Percentiles rank a stretch among this genome's conserved stretches.
These are phyloP conservation scores for Notolabrus celidotus DNA, from an alignment of 2,797 vertebrate genomes.

Conservation along the genomic window DNA sequence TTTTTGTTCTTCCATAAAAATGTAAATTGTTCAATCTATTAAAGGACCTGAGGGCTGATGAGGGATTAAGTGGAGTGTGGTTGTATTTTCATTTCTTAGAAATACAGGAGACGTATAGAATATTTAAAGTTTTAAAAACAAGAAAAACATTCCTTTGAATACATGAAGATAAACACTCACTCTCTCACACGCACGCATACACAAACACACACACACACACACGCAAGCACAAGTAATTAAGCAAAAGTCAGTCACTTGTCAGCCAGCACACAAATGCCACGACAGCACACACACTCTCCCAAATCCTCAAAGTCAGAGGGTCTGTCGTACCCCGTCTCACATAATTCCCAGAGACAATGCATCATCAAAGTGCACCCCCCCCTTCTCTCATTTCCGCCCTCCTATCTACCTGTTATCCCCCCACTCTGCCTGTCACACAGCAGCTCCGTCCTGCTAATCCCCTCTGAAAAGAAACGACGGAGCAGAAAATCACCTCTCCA, in stretches of 20 bases:
- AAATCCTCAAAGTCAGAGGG: conserved; percentile 62
- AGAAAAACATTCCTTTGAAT: not conserved
- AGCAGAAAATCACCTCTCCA: conserved; percentile 86
- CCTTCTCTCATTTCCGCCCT: conserved; percentile 50
- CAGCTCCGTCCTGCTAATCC: conserved; percentile 80
- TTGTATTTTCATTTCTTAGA: not conserved
- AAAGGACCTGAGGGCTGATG: not conserved
- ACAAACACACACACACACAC: conserved; percentile 2
- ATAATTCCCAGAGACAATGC: conserved; percentile 76
- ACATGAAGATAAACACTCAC: conserved; percentile 21
- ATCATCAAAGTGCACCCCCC: conserved; percentile 65
- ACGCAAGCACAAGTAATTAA: conserved; percentile 6
- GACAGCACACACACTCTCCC: conserved; percentile 18
- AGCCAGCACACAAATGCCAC: conserved; percentile 5
- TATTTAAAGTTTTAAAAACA: not conserved
- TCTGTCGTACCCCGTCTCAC: conserved; percentile 63
- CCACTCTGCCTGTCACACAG: conserved; percentile 77
- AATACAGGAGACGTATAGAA: not conserved
- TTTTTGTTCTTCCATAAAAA: not conserved
- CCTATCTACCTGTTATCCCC: conserved; percentile 77
- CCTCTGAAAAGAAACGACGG: conserved; percentile 84
- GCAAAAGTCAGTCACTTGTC: not conserved
- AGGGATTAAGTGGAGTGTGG: not conserved
- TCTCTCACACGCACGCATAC: not conserved
- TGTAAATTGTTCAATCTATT: not conserved